Conservation (phyloP, 2,113 vertebrate genomes). For the Okapia johnstoni region DNA sequence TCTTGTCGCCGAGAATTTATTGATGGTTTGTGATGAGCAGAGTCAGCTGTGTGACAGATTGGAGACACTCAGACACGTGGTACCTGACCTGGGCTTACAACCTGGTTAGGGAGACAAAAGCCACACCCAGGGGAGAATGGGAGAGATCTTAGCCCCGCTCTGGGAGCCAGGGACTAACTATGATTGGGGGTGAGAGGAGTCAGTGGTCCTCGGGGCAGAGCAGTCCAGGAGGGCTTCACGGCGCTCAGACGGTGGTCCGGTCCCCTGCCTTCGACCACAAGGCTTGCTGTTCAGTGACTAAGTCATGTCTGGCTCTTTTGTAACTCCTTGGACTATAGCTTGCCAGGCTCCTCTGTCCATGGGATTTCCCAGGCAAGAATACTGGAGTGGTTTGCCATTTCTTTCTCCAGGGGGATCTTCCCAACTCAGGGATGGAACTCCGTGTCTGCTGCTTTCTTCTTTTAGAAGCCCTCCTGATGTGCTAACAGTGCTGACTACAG, state of each 20-base stretch:
- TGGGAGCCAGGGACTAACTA: accelerated
- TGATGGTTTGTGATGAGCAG: not conserved
- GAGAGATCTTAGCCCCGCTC: accelerated
- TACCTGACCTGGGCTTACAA: not conserved
- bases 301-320: not conserved
- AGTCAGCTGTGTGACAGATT: not conserved
- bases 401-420: not conserved
- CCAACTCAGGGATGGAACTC: not conserved
- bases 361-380: not conserved
- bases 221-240: not conserved
- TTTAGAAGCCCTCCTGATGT: not conserved
- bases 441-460: not conserved
- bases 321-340: not conserved
- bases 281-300: not conserved
- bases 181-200: no score
- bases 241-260: accelerated
- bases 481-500: not conserved
- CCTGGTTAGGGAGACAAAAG: not conserved
- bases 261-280: accelerated
- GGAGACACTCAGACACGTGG: not conserved
- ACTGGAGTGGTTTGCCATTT: not conserved
- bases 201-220: not conserved
- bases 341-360: not conserved
- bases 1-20: not conserved
- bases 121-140: not conserved